Percentiles rank a stretch among this genome's conserved stretches.
Conservation (phyloP, 2,797 vertebrate genomes). For the Chaetophractus vellerosus region DNA sequence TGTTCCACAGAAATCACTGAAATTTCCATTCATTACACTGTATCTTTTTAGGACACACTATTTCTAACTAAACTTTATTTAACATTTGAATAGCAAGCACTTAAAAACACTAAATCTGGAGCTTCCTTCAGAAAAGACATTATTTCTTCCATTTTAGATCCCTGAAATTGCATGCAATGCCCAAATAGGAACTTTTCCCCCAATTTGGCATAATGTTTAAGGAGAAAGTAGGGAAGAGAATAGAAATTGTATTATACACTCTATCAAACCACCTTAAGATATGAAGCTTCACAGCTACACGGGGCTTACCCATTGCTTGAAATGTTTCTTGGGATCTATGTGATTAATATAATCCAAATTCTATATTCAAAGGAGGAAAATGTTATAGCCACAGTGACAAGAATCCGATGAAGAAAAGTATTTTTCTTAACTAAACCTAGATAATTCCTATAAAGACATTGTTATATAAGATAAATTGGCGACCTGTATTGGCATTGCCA, state of each 20-base stretch:
- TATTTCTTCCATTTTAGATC: conserved; percentile 33
- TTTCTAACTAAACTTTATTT: conserved; percentile 43
- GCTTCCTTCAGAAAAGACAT: background rate
- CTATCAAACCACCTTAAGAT: background rate
- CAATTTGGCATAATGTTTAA: background rate
- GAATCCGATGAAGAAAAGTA: background rate
- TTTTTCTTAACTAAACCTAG: background rate
- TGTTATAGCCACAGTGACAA: background rate
- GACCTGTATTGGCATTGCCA: no score
- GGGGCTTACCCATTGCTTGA: background rate
- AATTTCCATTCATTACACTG: no score
- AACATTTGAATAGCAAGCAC: background rate
- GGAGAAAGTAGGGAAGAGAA: background rate
- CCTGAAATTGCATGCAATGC: background rate
- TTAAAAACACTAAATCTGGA: background rate
- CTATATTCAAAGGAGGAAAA: background rate
- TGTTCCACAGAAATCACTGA: background rate
- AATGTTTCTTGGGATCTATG: background rate
- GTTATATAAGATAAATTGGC: no score
- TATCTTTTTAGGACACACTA: background rate
- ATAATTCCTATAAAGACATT: conserved; percentile 38
- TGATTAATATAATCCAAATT: background rate
- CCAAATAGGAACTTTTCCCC: background rate
- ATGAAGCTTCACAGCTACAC: background rate
- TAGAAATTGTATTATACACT: background rate